Evolutionary conservation across 2,113 vertebrate species (phyloP), one percentile per base, ranked within the genome.

Genomic region (Pavo muticus): DNA sequence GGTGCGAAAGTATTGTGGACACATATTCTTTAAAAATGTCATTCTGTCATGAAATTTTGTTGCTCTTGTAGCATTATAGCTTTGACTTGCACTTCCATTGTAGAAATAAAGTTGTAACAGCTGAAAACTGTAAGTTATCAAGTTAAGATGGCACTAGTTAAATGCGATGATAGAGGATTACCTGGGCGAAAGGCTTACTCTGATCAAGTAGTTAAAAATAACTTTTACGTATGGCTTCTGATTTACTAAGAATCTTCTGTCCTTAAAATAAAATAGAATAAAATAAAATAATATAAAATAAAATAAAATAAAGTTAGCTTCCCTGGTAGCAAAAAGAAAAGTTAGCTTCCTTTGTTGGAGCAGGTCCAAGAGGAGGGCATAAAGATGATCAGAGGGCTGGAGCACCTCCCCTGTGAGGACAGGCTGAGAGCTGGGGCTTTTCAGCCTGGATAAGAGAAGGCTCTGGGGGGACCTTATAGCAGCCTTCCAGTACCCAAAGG

Each of bases 1-100:
- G 74, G 9, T 65, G 35, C 14, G 68, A 90, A 60, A 15, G 13
- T 61, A 75, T 15, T 79, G 6, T 40, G 24, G 40, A 57, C 67
- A 70, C 69, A 40, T 79, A 54, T 39, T 84, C 19, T 79, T 94
- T 82, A 30, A 73, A 91, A 81, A 15, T 83, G 17, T 10, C 10
- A 10, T 13, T 85, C 73, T 50, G 13, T 87, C 75, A 20, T 73
- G 11, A 23, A 1, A 45, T 6, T 17, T 47, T n/a, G 14, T 32
- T 54, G 19, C 18, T 72, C 84, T 70, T 79, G 8, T 84, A 59
- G 45, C 24, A 19, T 74, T 11, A 5, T 40, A 68, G 23, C 18
- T 78, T 24, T 45, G 17, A 70, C 40, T 69, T 69, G 4, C 11
- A 21, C n/a, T 72, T 95, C 27, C 21, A 71, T 24, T 0, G 2